phyloP scores from a whole-genome alignment of 2,888 invertebrate species.

The Callyntrura sp. region DNA sequence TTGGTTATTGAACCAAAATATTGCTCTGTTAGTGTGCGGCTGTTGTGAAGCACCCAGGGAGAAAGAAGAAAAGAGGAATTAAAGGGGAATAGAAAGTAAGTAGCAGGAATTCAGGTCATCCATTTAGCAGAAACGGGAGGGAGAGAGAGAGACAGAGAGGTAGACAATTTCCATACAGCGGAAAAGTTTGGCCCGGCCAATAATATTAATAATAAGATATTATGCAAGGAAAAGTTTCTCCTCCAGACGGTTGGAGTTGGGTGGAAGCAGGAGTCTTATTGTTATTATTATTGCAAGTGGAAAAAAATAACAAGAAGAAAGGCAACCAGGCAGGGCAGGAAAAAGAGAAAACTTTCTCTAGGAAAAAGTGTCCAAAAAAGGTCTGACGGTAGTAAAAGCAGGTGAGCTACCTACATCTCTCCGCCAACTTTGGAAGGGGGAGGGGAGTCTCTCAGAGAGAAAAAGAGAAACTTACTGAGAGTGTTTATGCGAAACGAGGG shows the following conservation, averaged over 20 bases:
- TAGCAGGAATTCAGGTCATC: not conserved
- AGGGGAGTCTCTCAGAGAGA: too few species aligned
- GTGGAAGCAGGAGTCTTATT: not conserved
- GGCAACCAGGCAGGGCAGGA: too few species aligned
- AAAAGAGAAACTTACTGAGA: not conserved
- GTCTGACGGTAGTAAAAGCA: too few species aligned
- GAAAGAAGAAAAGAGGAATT: not conserved
- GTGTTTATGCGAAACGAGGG: not conserved
- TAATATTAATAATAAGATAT: slow-evolving; percentile 27
- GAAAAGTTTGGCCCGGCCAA: not conserved
- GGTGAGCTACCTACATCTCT: too few species aligned
- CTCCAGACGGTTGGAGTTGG: not conserved
- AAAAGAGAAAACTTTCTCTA: too few species aligned
- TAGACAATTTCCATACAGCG: not conserved
- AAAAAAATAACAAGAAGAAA: too few species aligned
- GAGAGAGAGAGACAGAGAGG: not conserved
- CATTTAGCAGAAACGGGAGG: not conserved
- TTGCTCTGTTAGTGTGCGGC: too few species aligned
- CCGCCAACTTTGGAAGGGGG: too few species aligned
- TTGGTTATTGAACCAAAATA: not conserved
- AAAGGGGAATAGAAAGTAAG: not conserved
- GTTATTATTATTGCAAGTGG: too few species aligned
- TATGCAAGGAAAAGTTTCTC: slow-evolving; percentile 7
- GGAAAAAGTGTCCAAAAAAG: too few species aligned
- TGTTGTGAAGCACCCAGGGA: too few species aligned